Base-by-base conservation (phyloP, 2,113 vertebrate species). In the Daubentonia madagascariensis region DNA sequence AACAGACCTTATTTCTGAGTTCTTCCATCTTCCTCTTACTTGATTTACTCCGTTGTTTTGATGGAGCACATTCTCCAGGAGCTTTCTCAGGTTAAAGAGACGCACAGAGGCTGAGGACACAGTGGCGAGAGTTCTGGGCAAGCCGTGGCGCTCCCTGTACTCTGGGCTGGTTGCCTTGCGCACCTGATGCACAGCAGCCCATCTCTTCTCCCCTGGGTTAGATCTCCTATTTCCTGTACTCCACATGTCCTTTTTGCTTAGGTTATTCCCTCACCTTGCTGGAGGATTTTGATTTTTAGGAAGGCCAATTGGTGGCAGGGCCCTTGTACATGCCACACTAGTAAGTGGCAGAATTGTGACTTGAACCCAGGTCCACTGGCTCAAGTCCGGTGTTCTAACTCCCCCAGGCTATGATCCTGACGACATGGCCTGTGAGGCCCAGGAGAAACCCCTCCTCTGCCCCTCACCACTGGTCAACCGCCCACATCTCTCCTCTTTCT, bases 251-350 rank as follows among this genome's bases (percentile, higher is more conserved):
- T 52, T 85, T 83, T 86, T 48, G 8, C 54, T 87, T 75, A 85
- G 28, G 6, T 23, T 67, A 59, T 52, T 80, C 25, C 30, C n/a
- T 75, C 20, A 12, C 59, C 65, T 61, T 76, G 14, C 37, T 59
- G 96, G 37, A 91, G 59, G 28, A 50, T 57, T 90, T 61, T 93
- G 72, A 48, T 25, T 67, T 88, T 65, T 65, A 86, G n/a, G 25
- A 89, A 86, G 59, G 43, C 63, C 0, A 1, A 18, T 28, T 67
- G 54, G 57, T 68, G 32, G 85, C 61, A 59, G 54, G n/a, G 18
- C 80, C 92, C 35, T 86, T 3, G 2, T 35, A 9, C 16, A 11
- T 73, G 22, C 45, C 68, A 32, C 5, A 30, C 4, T 48, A 35
- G 37, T 43, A 48, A 73, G 59, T 70, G 52, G 18, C 86, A 68